Conservation (phyloP, 2,113 vertebrate genomes). For the Rhea americana region DNA sequence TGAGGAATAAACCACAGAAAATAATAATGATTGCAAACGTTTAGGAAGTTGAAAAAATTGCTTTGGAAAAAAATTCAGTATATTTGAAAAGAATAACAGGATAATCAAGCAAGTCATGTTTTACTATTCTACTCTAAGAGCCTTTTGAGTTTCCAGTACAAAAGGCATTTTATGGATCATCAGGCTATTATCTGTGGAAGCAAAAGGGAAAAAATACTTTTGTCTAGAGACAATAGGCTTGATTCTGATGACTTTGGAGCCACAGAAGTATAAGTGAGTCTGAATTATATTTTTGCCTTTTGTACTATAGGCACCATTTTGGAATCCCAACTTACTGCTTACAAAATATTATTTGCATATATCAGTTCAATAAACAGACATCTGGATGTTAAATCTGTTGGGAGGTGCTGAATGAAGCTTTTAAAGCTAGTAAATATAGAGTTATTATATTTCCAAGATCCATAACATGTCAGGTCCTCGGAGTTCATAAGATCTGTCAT, state of each 20-base stretch:
- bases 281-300: slow-evolving; percentile 5
- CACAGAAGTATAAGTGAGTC: neutral
- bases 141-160: slow-evolving; percentile 12
- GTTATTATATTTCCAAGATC: slow-evolving; percentile 21
- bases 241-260: slow-evolving; percentile 26
- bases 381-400: slow-evolving; percentile 21
- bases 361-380: slow-evolving; percentile 25
- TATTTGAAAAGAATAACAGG: slow-evolving; percentile 20
- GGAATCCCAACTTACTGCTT: neutral
- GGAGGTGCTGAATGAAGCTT: slow-evolving; percentile 10
- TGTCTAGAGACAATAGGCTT: slow-evolving; percentile 26
- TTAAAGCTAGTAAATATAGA: slow-evolving; percentile 14
- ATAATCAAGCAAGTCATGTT: slow-evolving; percentile 42
- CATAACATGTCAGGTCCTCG: neutral
- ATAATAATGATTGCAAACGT: neutral
- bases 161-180: slow-evolving; percentile 44
- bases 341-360: slow-evolving; percentile 20
- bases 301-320: neutral
- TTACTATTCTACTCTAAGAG: neutral
- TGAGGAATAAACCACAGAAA: neutral
- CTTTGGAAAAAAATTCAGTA: neutral
- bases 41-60: slow-evolving; percentile 47
- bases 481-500: slow-evolving; percentile 12
- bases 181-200: slow-evolving; percentile 9
- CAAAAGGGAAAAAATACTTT: neutral